phyloP scores from a whole-genome alignment of 1,140 invertebrate genomes.

The Probaryconus sp. region DNA sequence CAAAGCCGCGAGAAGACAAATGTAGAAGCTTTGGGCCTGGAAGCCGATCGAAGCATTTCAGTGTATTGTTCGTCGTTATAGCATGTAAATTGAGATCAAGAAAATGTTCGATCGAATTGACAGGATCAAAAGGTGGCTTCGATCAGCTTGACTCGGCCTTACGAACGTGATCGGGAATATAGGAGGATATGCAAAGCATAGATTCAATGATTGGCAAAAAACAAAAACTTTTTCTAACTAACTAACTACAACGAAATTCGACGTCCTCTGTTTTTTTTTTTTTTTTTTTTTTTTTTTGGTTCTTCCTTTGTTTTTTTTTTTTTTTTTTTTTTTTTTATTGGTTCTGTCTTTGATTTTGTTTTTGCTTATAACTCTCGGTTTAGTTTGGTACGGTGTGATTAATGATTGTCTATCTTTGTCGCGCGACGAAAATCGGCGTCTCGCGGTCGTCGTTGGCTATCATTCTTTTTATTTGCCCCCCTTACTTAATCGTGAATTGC shows the following conservation, averaged over 20 bases:
- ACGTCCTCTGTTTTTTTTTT: constrained; percentile 65
- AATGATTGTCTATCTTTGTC: constrained; percentile 35
- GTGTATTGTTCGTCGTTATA: constrained; percentile 3
- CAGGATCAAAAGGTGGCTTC: constrained; percentile 39
- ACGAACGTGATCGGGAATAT: constrained; percentile 61
- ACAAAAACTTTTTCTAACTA: constrained; percentile 42
- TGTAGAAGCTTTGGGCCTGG: constrained; percentile 57
- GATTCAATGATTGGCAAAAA: constrained; percentile 71
- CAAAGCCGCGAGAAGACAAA: constrained; percentile 64
- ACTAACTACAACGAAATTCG: constrained; percentile 64
- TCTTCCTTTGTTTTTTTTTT: constrained; percentile 23
- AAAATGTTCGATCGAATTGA: constrained; percentile 4
- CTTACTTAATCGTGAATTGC: constrained; percentile 61
- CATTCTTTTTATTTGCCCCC: constrained; percentile 53
- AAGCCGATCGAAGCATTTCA: constrained; percentile 54
- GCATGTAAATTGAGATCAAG: background rate
- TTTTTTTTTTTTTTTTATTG: no score
- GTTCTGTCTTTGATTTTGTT: no score
- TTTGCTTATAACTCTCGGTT: no score
- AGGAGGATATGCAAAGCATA: constrained; percentile 70
- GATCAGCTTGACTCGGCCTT: constrained; percentile 66
- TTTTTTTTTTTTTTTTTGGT: constrained; percentile 22
- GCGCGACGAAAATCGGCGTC: constrained; percentile 44
- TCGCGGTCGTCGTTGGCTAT: constrained; percentile 62
- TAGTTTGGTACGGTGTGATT: no score